Base-by-base conservation (phyloP, 1,140 invertebrate genomes). In the Apis dorsata region DNA sequence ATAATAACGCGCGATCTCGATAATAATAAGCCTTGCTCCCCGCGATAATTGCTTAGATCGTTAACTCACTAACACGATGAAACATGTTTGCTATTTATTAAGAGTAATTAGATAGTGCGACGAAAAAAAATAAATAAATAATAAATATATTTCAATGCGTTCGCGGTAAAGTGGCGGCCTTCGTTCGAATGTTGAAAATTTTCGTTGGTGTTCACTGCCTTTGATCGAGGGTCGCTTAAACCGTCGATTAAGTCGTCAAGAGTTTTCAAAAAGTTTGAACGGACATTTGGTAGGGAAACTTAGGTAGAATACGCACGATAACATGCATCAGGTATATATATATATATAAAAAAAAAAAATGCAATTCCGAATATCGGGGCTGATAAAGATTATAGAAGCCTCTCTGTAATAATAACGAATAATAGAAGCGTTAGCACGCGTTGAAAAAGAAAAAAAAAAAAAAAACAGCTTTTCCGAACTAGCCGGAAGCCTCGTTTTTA, bases 201-300 rank as follows among this genome's bases (percentile, higher is more conserved):
- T 84, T 88, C 66, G 71, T 90, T 89, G 86, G 87, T 90, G 79
- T 90, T 89, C 89, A 91, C 88, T 91, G 90, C 90, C 88, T 91
- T 91, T 90, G 90, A 90, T 87, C 91, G 91, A 87, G 78, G 90
- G 86, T 88, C 86, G 85, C 81, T 66, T 76, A 84, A 28, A 63
- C 82, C 72, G 66, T 59, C 15, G 7, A 51, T 34, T 9, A 49
- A 34, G 44, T 75, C 72, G 73, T 60, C 19, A 0, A 68, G 3
- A 57, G 8, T 57, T 57, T n/a, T 78, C 78, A 21, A 62, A 11
- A 34, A 55, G 24, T 44, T 84, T n/a, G 62, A 44, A 34, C 49
- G 49, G 59, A 66, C 71, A 70, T 44, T 34, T 57, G 53, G 72
- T 28, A 69, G 66, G n/a, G 44, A 10, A 11, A n/a, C 34, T 44